Base-by-base conservation (phyloP, 2,113 vertebrate species). In the Martes martes region DNA sequence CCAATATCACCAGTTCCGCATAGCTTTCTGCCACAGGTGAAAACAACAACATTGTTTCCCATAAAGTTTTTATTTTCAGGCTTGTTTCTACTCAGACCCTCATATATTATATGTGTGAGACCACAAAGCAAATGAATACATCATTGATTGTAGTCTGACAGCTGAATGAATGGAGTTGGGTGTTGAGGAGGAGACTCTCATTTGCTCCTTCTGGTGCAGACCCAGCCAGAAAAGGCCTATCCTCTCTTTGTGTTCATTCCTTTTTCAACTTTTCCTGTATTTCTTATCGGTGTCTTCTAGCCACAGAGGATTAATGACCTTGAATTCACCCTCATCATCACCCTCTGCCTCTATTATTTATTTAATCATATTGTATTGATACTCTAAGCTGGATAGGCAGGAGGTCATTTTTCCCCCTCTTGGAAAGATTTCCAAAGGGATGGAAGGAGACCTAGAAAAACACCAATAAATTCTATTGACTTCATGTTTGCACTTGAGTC, bases 371-470 rank as follows among this genome's bases (percentile, higher is more conserved):
- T 93, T 88, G 42, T 95, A 50, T 19, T 63, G 59, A 61, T 87
- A 91, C 95, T 86, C 94, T 78, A 31, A 85, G 65, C 94, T 92
- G 50, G 67, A 88, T 73, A 67, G 57, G 67, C 61, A 96, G 59
- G 52, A 39, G 52, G 63, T 71, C 61, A 59, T 55, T 73, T 85
- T n/a, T 16, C 50, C 52, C 36, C 42, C 18, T 57, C 61, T 71
- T 73, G 83, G 90, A 61, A 96, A 83, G 73, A 47, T 87, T 87
- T 93, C 85, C 76, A 86, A 92, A 33, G 21, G 45, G 23, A 71
- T n/a, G 4, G 55, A 74, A 94, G 86, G 91, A 83, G 79, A 83
- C 63, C 84, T 92, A 96, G 92, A 92, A 96, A 96, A 97, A 91
- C 61, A 97, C 79, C 55, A 67, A 47, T 88, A 84, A 94, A 94